A percentile compares a stretch with the other conserved stretches of the same genome.
phyloP scores from a whole-genome alignment of 2,113 vertebrate species.

The Plestiodon gilberti region DNA sequence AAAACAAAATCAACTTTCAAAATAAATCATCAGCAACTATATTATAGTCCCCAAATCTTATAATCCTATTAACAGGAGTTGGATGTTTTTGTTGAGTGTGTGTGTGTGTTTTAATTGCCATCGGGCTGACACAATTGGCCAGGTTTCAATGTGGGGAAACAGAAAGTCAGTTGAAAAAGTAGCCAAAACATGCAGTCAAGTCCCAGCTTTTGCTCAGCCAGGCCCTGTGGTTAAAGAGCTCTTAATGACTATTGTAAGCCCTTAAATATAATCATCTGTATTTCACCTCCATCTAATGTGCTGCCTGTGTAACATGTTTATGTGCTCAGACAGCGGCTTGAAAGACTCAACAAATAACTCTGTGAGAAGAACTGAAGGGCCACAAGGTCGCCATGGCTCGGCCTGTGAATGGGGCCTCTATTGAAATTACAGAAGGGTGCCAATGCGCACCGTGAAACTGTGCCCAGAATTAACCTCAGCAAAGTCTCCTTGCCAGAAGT shows the following conservation, averaged over 20 bases:
- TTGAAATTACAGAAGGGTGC: constrained; percentile 48
- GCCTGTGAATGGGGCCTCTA: constrained; percentile 69
- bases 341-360: constrained; percentile 68
- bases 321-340: constrained; percentile 39
- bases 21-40: constrained; percentile 81
- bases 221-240: constrained; percentile 79
- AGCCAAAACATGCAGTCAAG: constrained; percentile 68
- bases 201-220: constrained; percentile 50
- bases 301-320: constrained; percentile 72
- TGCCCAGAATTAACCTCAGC: constrained; percentile 59
- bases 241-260: constrained; percentile 85
- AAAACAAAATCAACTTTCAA: constrained; percentile 83
- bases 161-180: constrained; percentile 67
- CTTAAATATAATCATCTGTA: constrained; percentile 80
- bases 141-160: constrained; percentile 68
- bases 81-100: constrained; percentile 8
- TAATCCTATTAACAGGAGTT: constrained; percentile 81
- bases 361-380: constrained; percentile 52
- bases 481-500: constrained; percentile 71
- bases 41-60: constrained; percentile 77
- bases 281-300: constrained; percentile 75
- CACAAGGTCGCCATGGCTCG: constrained; percentile 31
- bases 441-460: constrained; percentile 58
- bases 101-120: constrained; percentile 47
- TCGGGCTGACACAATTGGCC: constrained; percentile 72